Evolutionary conservation across 1,140 invertebrate species (phyloP), one percentile per base, ranked within the genome.

Genomic region (Gryllus bimaculatus): DNA sequence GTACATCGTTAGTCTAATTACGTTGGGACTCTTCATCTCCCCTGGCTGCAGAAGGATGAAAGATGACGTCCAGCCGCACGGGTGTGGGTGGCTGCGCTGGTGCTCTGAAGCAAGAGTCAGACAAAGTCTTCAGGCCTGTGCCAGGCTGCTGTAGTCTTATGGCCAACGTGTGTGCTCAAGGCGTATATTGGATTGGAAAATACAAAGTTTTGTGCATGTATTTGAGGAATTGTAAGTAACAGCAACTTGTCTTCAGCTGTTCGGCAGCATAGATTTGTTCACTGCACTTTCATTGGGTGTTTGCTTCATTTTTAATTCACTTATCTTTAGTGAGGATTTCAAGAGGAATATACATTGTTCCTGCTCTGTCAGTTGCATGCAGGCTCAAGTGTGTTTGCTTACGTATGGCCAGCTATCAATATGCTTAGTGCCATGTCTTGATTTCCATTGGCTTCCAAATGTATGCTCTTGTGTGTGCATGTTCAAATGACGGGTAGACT

Each of bases 381-480:
- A 66, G 54, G 54, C 54, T 66, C 54, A 66, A 66, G 54, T 66
- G 54, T 66, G 54, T 18, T n/a, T 66, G 54, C 54, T 66, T 66
- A 66, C 18, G 54, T 66, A 66, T 66, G 54, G 54, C 54, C 54
- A 13, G 54, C 54, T 18, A 66, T 66, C 10, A 66, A 10, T 18
- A 13, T 66, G 54, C 54, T 66, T 66, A 66, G 54, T 66, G 54
- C 54, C 54, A 66, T 66, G 54, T 7, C 10, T 66, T 66, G 18
- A 66, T 66, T 66, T 66, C 54, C 10, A 66, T 66, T 66, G 54
- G 54, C 54, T 66, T 66, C 54, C 54, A 66, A 66, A 66, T 66
- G 54, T 66, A 66, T 66, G 49, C 54, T 66, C 54, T 66, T 66
- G 54, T 66, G 54, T 66, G 54, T 66, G 54, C 54, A 66, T 66